Evolutionary conservation across 1,140 invertebrate species (phyloP), one percentile per base, ranked within the genome.

Genomic region (Atta cephalotes): DNA sequence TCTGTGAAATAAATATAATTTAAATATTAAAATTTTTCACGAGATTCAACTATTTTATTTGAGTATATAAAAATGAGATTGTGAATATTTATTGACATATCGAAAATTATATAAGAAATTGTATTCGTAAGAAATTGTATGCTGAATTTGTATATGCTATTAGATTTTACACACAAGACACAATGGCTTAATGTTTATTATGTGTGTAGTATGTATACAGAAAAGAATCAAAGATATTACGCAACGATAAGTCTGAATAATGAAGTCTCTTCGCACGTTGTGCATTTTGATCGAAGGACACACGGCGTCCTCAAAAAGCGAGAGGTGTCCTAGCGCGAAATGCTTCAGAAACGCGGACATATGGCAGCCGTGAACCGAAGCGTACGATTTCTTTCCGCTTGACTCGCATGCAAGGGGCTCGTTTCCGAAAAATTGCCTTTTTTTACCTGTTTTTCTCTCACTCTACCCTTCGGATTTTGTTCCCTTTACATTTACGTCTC

Each of bases 371-470:
- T 60, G 62, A 74, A 21, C 35, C 56, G 51, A 25, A 31, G 39
- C 45, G 58, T 28, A 66, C 84, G 51, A 56, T 81, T 89, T 74
- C 60, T 72, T 87, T 84, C 79, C 88, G 79, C 85, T 86, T 51
- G 68, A 71, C 85, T 85, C 82, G 70, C 65, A 31, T 39, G 56
- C 25, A 80, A 80, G 65, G 77, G 49, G 39, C 65, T 53, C 56
- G 31, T 85, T 90, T 63, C 53, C 63, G 82, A 88, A 92, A 82
- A 88, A 89, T 92, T 88, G 28, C 58, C 60, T 25, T 79, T 85
- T 88, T 68, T 35, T 58, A 70, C 25, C 65, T 79, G 53, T 60
- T 31, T 78, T 21, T 49, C 16, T 51, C 18, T 49, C 28, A 3
- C 56, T 81, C 63, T 77, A 28, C 16, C 28, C 31, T 66, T 28